Base-by-base conservation (phyloP, 2,888 invertebrate species). In the Caenorhabditis wallacei region DNA sequence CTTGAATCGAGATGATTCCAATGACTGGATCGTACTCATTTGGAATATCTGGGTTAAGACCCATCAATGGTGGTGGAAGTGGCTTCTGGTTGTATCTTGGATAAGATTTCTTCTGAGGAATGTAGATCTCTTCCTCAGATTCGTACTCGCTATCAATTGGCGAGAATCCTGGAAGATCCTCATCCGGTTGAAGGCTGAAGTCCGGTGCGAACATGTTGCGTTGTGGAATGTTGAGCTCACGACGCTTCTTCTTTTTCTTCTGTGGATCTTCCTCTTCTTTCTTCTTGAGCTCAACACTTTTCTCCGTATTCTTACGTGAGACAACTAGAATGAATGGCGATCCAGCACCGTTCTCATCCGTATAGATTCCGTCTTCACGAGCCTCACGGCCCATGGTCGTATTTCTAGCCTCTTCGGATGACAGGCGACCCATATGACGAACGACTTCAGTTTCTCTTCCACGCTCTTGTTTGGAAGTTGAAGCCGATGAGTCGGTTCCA, bases 21-120 rank as follows among this genome's bases (percentile, higher is more conserved):
- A 78, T 78, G 18, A 78, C 69, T 13, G 78, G 78, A 43, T 78
- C 78, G 46, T 78, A 78, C 18, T 69, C 78, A 20, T 78, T 78
- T 46, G 78, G 78, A 78, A 78, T 69, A 30, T 53, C 78, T 40
- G 69, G 78, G 43, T 78, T 78, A 20, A 61, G 1, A 20, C 78
- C 69, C 54, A 46, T 54, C 22, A 69, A 46, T 54, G 69, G 69
- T 63, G 63, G 69, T 35, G 69, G 53, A 53, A 69, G 43, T 4
- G 37, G 30, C 5, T 24, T 30, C 26, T 30, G 30, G 8, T 30
- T 30, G 48, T 18, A 48, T 48, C n/a, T 26, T 22, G 43, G n/a
- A 7, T 10, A 26, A 1, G 26, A 24, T 26, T 16, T 30, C 7
- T n/a, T 35, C 10, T n/a, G 24, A 24, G 43, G 57, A n/a, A 61